Percentiles rank a stretch among this genome's conserved stretches.
Conservation (phyloP, 1,140 invertebrate genomes). For the Pemphigus obesinymphae region DNA sequence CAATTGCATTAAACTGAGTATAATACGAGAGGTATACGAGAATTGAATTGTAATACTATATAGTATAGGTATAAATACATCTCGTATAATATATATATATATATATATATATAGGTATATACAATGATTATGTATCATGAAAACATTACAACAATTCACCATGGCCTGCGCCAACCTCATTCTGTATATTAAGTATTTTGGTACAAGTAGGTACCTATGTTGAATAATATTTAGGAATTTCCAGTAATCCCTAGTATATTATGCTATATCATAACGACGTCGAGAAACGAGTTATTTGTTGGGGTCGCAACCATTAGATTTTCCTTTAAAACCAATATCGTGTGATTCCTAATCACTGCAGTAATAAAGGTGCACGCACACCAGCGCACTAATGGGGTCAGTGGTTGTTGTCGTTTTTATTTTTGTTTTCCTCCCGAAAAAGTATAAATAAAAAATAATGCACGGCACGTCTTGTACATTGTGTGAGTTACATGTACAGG, state of each 20-base stretch:
- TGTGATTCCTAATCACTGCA: background rate
- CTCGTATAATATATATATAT: too few relatives aligned
- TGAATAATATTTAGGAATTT: background rate
- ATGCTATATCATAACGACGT: background rate
- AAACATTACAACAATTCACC: background rate
- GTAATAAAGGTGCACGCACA: too few relatives aligned
- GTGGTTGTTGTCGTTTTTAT: background rate
- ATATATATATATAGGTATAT: too few relatives aligned
- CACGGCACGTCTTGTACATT: too few relatives aligned
- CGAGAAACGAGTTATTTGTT: constrained; percentile 7
- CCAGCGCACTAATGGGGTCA: background rate
- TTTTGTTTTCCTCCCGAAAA: background rate
- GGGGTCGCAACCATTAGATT: background rate
- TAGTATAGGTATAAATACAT: too few relatives aligned
- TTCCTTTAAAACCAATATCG: background rate
- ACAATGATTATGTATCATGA: background rate
- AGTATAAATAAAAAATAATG: too few relatives aligned
- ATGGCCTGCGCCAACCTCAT: too few relatives aligned
- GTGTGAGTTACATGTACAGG: too few relatives aligned
- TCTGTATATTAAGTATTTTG: too few relatives aligned
- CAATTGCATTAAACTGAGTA: too few relatives aligned
- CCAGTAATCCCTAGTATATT: background rate
- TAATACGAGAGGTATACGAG: too few relatives aligned
- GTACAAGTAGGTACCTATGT: too few relatives aligned
- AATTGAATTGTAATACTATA: background rate